phyloP scores from a whole-genome alignment of 1,140 invertebrate species.

The Hylaeus volcanicus region DNA sequence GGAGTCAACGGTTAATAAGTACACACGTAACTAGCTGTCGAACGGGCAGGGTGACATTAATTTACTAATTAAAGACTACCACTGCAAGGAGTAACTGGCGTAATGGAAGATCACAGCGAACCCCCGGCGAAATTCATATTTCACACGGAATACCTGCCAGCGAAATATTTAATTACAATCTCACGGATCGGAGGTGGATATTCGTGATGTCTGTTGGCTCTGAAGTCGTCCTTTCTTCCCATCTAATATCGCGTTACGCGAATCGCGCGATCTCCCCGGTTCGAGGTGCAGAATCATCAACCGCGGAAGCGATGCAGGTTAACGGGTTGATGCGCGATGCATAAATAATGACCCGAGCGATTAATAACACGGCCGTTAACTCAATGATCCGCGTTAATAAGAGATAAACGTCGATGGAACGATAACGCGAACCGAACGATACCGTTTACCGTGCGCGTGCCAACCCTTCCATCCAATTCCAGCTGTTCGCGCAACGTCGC shows the following conservation, averaged over 20 bases:
- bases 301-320: constrained; percentile 18
- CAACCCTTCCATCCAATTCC: not conserved
- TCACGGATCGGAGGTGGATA: too few relatives aligned
- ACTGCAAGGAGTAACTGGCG: not conserved
- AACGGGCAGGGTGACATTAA: not conserved
- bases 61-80: not conserved
- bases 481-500: not conserved
- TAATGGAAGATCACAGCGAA: not conserved
- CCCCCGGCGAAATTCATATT: not conserved
- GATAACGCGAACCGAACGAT: constrained; percentile 46
- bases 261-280: not conserved
- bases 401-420: constrained; percentile 57
- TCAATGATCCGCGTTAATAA: constrained; percentile 63
- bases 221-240: not conserved
- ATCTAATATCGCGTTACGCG: constrained; percentile 1
- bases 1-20: not conserved
- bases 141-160: not conserved
- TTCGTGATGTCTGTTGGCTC: not conserved
- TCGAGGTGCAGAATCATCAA: constrained; percentile 17
- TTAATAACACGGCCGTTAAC: constrained; percentile 54
- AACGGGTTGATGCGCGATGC: constrained; percentile 52
- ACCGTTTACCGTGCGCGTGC: constrained; percentile 7
- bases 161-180: not conserved
- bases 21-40: not conserved
- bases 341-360: constrained; percentile 56